Base-by-base conservation (phyloP, 2,888 invertebrate species). In the Drosophila antonietae region DNA sequence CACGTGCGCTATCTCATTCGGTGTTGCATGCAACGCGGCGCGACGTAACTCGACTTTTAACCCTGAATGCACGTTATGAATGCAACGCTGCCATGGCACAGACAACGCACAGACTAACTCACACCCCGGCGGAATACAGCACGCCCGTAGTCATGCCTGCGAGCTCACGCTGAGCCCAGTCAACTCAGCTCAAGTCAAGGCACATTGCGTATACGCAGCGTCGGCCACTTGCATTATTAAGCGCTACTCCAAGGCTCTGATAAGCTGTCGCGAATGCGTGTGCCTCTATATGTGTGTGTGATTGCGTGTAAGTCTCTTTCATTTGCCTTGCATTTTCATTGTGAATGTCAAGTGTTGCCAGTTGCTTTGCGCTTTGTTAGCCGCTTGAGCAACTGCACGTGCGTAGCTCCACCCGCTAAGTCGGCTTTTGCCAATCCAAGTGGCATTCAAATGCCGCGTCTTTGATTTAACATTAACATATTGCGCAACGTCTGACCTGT, bases 261-360 rank as follows among this genome's bases (percentile, higher is more conserved):
- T 84, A 84, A 88, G 84, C 88, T 73, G 64, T 70, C 72, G 74
- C 83, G 69, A 75, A 72, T 67, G 62, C 63, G 68, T 73, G 44
- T 35, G 43, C 44, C 35, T 57, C 39, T 52, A 10, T 60, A n/a
- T 14, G 46, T 58, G 58, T 71, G 39, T 33, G 28, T 28, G 37
- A 52, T 51, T 59, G 61, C 44, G 58, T 52, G 58, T 20, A 28
- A 28, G 64, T 56, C 53, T 49, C 61, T 56, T 65, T 67, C 67
- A 68, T 68, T 71, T 60, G 75, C 63, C 65, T 68, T 57, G 72
- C 72, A 67, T 67, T 79, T 85, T 83, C 88, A 87, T 78, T 82
- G 86, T 82, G 89, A 87, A 87, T 87, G 89, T 87, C 89, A 87
- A 87, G 86, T 80, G 86, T 78, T 84, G 78, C 72, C 78, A 81